phyloP scores from a whole-genome alignment of 2,113 vertebrate species.

The Otocyon megalotis region DNA sequence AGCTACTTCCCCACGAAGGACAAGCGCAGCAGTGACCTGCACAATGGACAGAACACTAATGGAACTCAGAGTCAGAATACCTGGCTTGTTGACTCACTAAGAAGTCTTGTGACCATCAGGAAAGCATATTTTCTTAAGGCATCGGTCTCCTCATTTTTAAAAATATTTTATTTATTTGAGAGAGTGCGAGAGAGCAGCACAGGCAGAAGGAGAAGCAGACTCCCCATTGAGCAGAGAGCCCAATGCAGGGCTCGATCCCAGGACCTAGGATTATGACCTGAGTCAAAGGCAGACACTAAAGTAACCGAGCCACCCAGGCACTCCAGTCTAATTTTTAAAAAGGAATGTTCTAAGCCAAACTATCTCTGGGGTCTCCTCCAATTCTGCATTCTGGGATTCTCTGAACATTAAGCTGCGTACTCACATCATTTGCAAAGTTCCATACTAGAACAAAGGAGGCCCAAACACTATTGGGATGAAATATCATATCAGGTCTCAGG shows the following conservation, averaged over 20 bases:
- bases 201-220: no score
- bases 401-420: not conserved
- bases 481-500: not conserved
- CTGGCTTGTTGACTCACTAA: not conserved
- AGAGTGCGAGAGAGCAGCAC: no score
- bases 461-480: not conserved
- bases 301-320: no score
- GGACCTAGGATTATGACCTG: no score
- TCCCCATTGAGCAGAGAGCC: no score
- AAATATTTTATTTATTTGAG: not conserved
- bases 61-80: not conserved
- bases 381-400: not conserved
- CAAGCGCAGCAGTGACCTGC: not conserved
- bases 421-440: slow-evolving; percentile 15
- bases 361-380: not conserved
- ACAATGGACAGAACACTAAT: not conserved
- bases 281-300: no score
- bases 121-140: slow-evolving; percentile 16
- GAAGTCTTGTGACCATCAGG: not conserved
- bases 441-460: not conserved
- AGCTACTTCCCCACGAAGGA: not conserved
- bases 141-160: not conserved
- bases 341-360: not conserved
- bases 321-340: not conserved
- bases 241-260: no score